Evolutionary conservation across 2,797 vertebrate genomes (phyloP), one percentile per base, ranked within the genome.

Genomic region (Microhierax caerulescens): DNA sequence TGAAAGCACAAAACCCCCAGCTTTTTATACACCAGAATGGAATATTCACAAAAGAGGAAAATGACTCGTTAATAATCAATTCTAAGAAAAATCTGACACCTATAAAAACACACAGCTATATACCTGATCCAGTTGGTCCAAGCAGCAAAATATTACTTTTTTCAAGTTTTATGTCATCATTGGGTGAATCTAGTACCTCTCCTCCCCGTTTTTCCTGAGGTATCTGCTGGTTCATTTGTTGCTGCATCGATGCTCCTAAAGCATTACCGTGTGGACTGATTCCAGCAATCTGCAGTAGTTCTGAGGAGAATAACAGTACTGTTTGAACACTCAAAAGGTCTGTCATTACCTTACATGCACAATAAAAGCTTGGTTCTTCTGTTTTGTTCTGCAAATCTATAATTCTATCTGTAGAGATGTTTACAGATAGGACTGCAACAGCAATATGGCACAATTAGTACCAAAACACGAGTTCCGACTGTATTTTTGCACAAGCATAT

Each of bases 141-240:
- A 99, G 98, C 90, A 99, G 98, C 97, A 99, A 98, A 95, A 99
- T 99, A 97, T 99, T 99, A 98, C 99, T 99, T 98, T 99, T 99
- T 98, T 99, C 99, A 97, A 99, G 98, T 97, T 99, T 99, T 95
- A 99, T 99, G 72, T 99, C 99, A 36, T 98, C 97, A 32, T 99
- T 98, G 82, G 98, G 92, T n/a, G 99, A 99, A 98, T 99, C 99
- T 94, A 99, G 97, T 43, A 99, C 98, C 87, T 99, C 99, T 7
- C 99, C 99, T 54, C 99, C 99, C 97, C 99, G 98, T 96, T 98
- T 99, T 97, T 99, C 99, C 97, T 99, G 99, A 85, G 99, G 98
- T 76, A 98, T 98, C 95, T 99, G 99, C 96, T 99, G 99, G 97
- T 98, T 99, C 28, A 99, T 98, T 94, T 99, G 99, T 88, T 99